Conservation (phyloP, 2,888 invertebrate genomes). For the Bibio marci region DNA sequence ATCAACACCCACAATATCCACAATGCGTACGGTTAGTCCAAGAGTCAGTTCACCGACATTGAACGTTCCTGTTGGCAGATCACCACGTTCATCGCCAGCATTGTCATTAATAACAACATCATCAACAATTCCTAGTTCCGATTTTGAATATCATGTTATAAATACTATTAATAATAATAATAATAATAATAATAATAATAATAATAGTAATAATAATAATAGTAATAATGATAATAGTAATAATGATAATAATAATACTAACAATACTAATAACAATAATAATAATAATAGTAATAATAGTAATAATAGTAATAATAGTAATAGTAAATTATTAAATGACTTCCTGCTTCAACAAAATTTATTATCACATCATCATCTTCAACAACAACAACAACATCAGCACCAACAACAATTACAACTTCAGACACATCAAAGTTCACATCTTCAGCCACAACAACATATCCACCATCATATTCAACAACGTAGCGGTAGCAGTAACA, state of each 20-base stretch:
- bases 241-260: neutral
- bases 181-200: no score
- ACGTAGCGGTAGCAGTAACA: constrained; percentile 16
- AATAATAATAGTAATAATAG: constrained; percentile 4
- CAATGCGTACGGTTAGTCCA: no score
- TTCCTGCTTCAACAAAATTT: constrained; percentile 18
- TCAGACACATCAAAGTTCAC: constrained; percentile 10
- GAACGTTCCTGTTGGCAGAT: neutral
- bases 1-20: no score
- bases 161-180: no score
- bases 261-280: neutral
- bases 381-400: constrained; percentile 9
- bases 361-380: constrained; percentile 10
- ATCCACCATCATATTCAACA: constrained; percentile 23
- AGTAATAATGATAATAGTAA: no score
- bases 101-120: neutral
- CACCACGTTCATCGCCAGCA: constrained; percentile 2
- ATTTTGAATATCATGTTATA: no score
- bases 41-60: neutral
- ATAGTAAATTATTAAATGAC: neutral
- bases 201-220: no score
- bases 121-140: neutral
- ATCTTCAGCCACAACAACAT: constrained; percentile 1
- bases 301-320: constrained; percentile 5
- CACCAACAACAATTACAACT: constrained; percentile 5